phyloP scores from a whole-genome alignment of 2,113 vertebrate genomes.

The Podocnemis expansa region DNA sequence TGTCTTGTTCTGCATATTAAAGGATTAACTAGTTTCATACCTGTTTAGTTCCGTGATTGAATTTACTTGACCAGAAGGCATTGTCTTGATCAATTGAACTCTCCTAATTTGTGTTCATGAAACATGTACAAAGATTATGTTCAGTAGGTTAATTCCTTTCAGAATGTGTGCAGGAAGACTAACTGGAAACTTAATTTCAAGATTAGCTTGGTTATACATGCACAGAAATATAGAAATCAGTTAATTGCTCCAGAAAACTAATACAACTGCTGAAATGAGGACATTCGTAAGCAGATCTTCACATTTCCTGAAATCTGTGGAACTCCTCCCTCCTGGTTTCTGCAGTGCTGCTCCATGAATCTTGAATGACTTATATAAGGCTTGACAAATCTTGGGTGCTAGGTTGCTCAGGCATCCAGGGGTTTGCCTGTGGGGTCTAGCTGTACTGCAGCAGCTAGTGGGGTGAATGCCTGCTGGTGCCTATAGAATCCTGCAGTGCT shows the following conservation, averaged over 20 bases:
- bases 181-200: not conserved
- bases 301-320: not conserved
- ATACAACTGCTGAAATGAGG: not conserved
- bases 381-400: too few relatives aligned
- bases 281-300: not conserved
- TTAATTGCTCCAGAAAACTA: not conserved
- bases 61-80: not conserved
- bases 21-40: not conserved
- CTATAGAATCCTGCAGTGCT: too few relatives aligned
- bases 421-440: too few relatives aligned
- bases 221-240: not conserved
- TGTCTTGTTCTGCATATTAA: not conserved
- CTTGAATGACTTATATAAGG: not conserved
- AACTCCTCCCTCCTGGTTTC: not conserved
- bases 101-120: rapidly evolving
- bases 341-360: not conserved
- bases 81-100: not conserved
- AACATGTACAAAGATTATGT: not conserved
- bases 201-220: not conserved
- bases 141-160: not conserved
- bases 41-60: not conserved
- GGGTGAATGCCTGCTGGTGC: too few relatives aligned
- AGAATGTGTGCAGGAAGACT: not conserved
- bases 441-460: too few relatives aligned
- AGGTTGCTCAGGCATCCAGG: too few relatives aligned